Conservation (phyloP, 2,888 invertebrate genomes). For the Ophion ellenae region DNA sequence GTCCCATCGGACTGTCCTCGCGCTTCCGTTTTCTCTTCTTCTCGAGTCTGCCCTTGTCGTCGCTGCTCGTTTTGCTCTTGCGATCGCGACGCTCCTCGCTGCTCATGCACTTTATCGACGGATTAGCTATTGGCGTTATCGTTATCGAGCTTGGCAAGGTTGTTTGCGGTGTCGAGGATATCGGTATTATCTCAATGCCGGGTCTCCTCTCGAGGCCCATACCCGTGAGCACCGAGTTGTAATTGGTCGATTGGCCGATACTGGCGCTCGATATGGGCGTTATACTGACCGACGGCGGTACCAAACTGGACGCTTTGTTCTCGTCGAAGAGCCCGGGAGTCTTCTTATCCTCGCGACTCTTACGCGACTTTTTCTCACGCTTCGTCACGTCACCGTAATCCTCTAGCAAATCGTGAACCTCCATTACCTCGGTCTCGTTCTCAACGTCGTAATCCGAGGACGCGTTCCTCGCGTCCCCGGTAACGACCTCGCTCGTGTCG, state of each 20-base stretch:
- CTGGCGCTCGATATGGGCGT: slow-evolving; percentile 85
- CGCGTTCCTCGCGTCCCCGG: slow-evolving; percentile 82
- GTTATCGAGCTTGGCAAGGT: slow-evolving; percentile 92
- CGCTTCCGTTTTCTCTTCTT: slow-evolving; percentile 91
- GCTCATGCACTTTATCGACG: slow-evolving; percentile 84
- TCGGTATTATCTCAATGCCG: slow-evolving; percentile 94
- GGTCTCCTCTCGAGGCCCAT: slow-evolving; percentile 89
- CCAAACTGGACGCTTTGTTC: slow-evolving; percentile 84
- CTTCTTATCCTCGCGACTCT: slow-evolving; percentile 86
- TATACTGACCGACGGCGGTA: slow-evolving; percentile 87
- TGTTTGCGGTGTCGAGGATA: slow-evolving; percentile 87
- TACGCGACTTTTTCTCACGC: slow-evolving; percentile 85
- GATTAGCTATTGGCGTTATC: slow-evolving; percentile 90
- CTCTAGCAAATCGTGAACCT: slow-evolving; percentile 84
- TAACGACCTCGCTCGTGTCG: slow-evolving; percentile 86
- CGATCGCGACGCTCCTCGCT: slow-evolving; percentile 83
- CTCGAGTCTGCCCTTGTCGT: slow-evolving; percentile 85
- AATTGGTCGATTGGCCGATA: slow-evolving; percentile 83
- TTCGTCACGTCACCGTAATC: slow-evolving; percentile 87
- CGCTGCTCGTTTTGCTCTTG: slow-evolving; percentile 81
- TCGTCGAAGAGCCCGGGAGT: slow-evolving; percentile 85
- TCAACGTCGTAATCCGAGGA: slow-evolving; percentile 86
- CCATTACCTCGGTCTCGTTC: slow-evolving; percentile 85
- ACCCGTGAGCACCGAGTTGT: slow-evolving; percentile 86
- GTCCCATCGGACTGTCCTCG: slow-evolving; percentile 91